These are phyloP conservation scores for Grammomys dolichurus DNA, from an alignment of 2,113 vertebrate genomes.

Conservation along the genomic window DNA sequence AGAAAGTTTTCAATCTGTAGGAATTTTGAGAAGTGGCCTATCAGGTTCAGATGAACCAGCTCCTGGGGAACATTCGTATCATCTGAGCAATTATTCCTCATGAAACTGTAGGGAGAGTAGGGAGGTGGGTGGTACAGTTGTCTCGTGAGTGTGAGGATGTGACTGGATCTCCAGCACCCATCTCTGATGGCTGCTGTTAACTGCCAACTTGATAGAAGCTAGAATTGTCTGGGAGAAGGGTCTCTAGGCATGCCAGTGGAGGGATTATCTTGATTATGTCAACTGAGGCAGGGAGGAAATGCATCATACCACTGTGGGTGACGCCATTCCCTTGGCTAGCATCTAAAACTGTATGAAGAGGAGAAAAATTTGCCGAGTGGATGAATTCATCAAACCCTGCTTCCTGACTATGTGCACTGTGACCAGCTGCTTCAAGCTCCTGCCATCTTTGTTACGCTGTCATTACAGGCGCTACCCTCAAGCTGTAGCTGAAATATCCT, in stretches of 20 bases:
- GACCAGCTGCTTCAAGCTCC: background rate
- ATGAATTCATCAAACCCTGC: background rate
- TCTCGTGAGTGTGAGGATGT: fast-evolving
- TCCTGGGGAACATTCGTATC: background rate
- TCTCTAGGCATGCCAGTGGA: background rate
- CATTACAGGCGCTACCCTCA: background rate
- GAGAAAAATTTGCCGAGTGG: background rate
- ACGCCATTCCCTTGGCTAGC: background rate
- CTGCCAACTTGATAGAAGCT: background rate
- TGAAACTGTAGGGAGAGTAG: background rate
- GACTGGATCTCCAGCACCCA: background rate
- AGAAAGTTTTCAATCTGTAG: background rate
- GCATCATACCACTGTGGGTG: background rate
- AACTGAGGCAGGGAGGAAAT: background rate
- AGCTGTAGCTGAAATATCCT: too few species aligned
- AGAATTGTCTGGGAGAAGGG: background rate
- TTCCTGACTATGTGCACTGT: background rate
- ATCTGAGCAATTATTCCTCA: constrained; percentile 21
- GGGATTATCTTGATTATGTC: background rate
- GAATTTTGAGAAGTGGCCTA: constrained; percentile 55
- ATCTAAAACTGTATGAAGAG: background rate
- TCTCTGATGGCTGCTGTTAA: background rate
- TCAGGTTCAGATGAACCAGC: constrained; percentile 43
- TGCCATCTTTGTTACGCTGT: background rate
- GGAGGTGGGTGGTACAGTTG: background rate